These are phyloP conservation scores for Pandemis heparana DNA, from an alignment of 2,888 invertebrate species.

Conservation along the genomic window DNA sequence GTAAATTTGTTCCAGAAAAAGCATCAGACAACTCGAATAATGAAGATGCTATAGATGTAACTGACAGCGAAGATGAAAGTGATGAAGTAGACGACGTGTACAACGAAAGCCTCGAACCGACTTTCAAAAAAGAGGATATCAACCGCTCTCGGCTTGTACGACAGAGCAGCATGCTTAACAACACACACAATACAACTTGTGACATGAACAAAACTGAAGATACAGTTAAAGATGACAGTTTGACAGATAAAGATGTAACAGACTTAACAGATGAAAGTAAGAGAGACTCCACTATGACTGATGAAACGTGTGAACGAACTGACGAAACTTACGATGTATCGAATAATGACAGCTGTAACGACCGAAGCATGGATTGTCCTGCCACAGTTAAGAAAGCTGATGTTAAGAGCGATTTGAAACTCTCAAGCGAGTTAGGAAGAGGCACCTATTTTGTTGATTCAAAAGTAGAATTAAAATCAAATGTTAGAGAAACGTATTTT, in stretches of 20 bases:
- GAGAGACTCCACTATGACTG: constrained; percentile 34
- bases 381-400: constrained; percentile 33
- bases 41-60: constrained; percentile 56
- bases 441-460: constrained; percentile 56
- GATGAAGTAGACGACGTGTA: constrained; percentile 59
- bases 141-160: constrained; percentile 57
- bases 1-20: constrained; percentile 62
- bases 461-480: constrained; percentile 27
- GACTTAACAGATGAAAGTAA: constrained; percentile 51
- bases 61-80: constrained; percentile 62
- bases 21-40: constrained; percentile 52
- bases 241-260: constrained; percentile 44
- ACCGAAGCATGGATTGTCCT: constrained; percentile 35
- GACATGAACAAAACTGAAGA: constrained; percentile 54
- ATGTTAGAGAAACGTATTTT: constrained; percentile 31
- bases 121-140: constrained; percentile 65
- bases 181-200: constrained; percentile 48
- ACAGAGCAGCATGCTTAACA: constrained; percentile 48
- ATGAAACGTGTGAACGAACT: constrained; percentile 35
- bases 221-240: constrained; percentile 52
- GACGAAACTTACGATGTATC: constrained; percentile 31
- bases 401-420: background rate
- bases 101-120: constrained; percentile 73
- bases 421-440: constrained; percentile 37
- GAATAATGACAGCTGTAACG: constrained; percentile 20